Percentiles rank a stretch among this genome's conserved stretches.
These are phyloP conservation scores for Paracentrotus lividus DNA, from an alignment of 53 echinoderm and acorn worm genomes.

Conservation along the genomic window DNA sequence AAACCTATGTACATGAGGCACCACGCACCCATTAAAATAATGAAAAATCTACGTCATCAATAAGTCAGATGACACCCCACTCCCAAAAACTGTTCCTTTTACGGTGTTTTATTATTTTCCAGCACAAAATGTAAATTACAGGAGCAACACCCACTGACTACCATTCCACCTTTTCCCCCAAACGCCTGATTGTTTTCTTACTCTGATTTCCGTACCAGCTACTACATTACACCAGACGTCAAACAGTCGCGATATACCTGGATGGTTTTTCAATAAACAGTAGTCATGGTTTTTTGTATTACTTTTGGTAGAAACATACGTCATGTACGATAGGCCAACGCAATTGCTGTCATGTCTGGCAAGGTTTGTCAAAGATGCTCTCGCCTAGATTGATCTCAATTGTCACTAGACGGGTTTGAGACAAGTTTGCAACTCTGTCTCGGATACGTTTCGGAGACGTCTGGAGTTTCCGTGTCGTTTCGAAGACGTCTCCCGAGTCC, in stretches of 20 bases:
- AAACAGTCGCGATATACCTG: too few relatives aligned
- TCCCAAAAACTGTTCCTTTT: neutral
- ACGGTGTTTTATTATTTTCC: neutral
- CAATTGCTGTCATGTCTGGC: neutral
- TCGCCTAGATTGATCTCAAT: too few relatives aligned
- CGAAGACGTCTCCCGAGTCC: too few relatives aligned
- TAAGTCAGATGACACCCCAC: neutral
- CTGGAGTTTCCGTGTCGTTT: too few relatives aligned
- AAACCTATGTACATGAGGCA: too few relatives aligned
- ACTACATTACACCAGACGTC: neutral
- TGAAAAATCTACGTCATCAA: neutral
- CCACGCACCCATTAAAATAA: neutral
- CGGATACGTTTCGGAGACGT: too few relatives aligned
- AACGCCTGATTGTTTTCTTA: constrained; percentile 24
- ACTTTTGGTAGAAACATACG: too few relatives aligned
- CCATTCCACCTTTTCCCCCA: neutral
- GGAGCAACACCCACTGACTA: neutral
- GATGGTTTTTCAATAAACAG: neutral
- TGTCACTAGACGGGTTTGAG: too few relatives aligned
- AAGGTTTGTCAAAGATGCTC: too few relatives aligned
- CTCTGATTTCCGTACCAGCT: constrained; percentile 5
- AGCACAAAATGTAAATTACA: neutral
- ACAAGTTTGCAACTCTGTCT: too few relatives aligned
- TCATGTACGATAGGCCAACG: too few relatives aligned
- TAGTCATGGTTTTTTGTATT: too few relatives aligned